These are phyloP conservation scores for Numida meleagris DNA, from an alignment of 2,113 vertebrate genomes.

Conservation along the genomic window DNA sequence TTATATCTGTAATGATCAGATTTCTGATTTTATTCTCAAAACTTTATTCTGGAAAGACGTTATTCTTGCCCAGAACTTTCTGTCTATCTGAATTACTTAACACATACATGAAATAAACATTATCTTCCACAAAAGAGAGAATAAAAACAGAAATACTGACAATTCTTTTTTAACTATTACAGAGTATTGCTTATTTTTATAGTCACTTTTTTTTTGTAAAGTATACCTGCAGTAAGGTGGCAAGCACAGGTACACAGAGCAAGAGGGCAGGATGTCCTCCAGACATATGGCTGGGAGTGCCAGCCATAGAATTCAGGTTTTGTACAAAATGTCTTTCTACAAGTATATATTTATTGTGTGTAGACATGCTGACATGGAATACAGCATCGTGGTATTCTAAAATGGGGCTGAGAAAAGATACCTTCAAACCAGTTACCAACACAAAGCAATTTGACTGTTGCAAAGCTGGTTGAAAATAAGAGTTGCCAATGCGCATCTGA, in stretches of 20 bases:
- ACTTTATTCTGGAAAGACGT: neutral
- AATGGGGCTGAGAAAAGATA: neutral
- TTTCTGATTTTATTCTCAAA: neutral
- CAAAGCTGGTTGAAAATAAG: neutral
- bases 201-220: constrained; percentile 32
- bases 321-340: neutral
- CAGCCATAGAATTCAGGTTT: constrained; percentile 8
- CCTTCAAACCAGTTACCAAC: neutral
- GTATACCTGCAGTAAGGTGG: constrained; percentile 15
- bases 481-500: neutral
- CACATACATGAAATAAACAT: neutral
- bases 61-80: neutral
- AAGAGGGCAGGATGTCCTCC: constrained; percentile 20
- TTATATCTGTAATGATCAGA: neutral
- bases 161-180: neutral
- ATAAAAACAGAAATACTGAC: neutral
- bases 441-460: neutral
- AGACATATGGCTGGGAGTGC: neutral
- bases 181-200: neutral
- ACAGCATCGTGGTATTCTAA: neutral
- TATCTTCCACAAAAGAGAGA: neutral
- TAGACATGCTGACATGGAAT: neutral
- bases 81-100: neutral
- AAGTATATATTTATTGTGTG: neutral
- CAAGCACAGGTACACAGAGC: neutral